Base-by-base conservation (phyloP, 2,113 vertebrate species). In the Acinonyx jubatus region DNA sequence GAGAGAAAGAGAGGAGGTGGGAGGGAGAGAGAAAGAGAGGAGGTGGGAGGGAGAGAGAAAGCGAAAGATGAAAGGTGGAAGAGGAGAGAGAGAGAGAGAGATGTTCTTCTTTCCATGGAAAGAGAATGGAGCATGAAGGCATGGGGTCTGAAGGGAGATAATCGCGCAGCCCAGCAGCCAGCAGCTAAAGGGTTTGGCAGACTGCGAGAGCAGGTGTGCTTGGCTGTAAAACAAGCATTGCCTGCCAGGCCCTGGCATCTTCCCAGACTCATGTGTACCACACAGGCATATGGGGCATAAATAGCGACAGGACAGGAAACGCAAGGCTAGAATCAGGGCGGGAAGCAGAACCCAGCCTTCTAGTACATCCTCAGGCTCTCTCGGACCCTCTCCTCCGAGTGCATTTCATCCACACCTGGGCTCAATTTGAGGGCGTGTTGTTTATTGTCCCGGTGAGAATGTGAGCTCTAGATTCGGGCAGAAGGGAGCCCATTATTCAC, bases 181-280 rank as follows among this genome's bases (percentile, higher is more conserved):
- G 83, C 69, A 96, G 89, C 93, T 93, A 91, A 94, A 90, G 82
- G 84, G 63, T 3, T 52, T 97, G 98, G 95, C 97, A 94, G 65
- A 89, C 94, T 66, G 21, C 18, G 61, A 74, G 87, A 96, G 94
- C 97, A 97, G 97, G 97, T 97, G 98, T 91, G 85, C 97, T 94
- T 97, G 97, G 96, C 97, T 97, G 41, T 95, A 73, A 89, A 95
- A 83, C 91, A 96, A 94, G 79, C 91, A n/a, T 55, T 66, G 74
- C 96, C 94, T 1, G 18, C 97, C 95, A 97, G 89, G 91, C 25
- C 57, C 73, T 96, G 84, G 94, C 95, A 68, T 55, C 33, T 33
- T 65, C 93, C 88, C 96, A 96, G 85, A 79, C 8, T 57, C 50
- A 2, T 74, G 69, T 33, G 78, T 4, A 97, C 57, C 66, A 36